Evolutionary conservation across 1,140 invertebrate species (phyloP), one percentile per base, ranked within the genome.

Genomic region (Drosophila parabipectinata): DNA sequence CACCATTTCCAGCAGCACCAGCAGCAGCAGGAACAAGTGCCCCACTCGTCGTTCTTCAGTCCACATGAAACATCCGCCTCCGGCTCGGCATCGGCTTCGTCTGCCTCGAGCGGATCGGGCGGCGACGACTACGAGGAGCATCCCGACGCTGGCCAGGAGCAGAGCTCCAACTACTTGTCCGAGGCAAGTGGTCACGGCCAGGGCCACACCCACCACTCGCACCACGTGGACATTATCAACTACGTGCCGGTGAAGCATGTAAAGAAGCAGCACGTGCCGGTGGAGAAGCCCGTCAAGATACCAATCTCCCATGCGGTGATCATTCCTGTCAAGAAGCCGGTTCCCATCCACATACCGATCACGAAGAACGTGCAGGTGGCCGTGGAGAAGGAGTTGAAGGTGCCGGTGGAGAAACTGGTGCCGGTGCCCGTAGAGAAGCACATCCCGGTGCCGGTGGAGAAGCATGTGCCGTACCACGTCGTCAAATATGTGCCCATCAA

Each of bases 371-470:
- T 96, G 0, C 93, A 95, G 0, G 94, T 96, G 24, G 94, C 95
- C 0, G 93, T 96, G 14, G 93, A 96, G 55, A 95, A 95, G 79
- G 95, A 96, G 61, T 93, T 96, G 7, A 94, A 93, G 4, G 93
- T 96, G 52, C 95, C 95, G 0, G 93, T 96, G 48, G 95, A 95
- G 85, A 96, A 95, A 77, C 94, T 95, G 51, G 93, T 96, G 2
- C 95, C 95, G 0, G 95, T 94, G 91, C 94, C 95, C 3, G 94
- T 96, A 4, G 94, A 96, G 67, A 96, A 96, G 84, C 93, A 95
- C 50, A 93, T 96, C 7, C 95, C 95, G 0, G 95, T 95, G 79
- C 95, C 95, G 4, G 94, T 96, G 4, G 95, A 95, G 81, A 96
- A 96, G 68, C 94, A 94, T 51, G 93, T 96, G 6, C 95, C 96